Evolutionary conservation across 2,888 invertebrate species (phyloP), one percentile per base, ranked within the genome.

Genomic region (Cryptus viduatorius): DNA sequence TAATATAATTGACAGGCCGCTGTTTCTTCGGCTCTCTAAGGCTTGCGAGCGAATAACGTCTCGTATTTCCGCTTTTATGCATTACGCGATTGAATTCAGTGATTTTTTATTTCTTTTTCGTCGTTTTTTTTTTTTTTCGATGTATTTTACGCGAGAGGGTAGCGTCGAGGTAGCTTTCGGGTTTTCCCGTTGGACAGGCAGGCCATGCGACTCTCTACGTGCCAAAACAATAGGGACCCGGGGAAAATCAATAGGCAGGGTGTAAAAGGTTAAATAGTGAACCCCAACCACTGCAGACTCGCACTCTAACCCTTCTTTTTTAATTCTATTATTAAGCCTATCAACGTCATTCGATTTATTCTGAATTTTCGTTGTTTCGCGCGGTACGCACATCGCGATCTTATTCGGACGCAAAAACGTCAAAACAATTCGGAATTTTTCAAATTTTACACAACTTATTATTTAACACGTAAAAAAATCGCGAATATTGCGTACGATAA

Each of bases 211-310:
- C 64, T 59, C 87, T 84, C 89, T 87, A 88, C 89, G 87, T 89
- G 89, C 87, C 91, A 90, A 92, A 92, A 91, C 92, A 91, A 91
- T 91, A 89, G 91, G 72, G 84, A 87, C 71, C 75, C 89, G 84
- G 87, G 89, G 89, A 92, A 92, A 92, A 92, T 92, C 92, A 92
- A 92, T 92, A 92, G 89, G 85, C 78, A 87, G 89, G 84, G 88
- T 88, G 89, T 89, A 87, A 89, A 89, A 89, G 88, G 89, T 92
- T 89, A 90, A 90, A 90, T 88, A 89, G 88, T 87, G 86, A 88
- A 88, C 75, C 71, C 59, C 61, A 44, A 77, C 44, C 14, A 48
- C 46, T 44, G 31, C 46, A 46, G n/a, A 42, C 61, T 31, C 61
- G 14, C 29, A 19, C 16, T 29, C 44, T 48, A 19, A 56, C 48